phyloP scores from a whole-genome alignment of 2,113 vertebrate species.

The Chiloscyllium plagiosum region DNA sequence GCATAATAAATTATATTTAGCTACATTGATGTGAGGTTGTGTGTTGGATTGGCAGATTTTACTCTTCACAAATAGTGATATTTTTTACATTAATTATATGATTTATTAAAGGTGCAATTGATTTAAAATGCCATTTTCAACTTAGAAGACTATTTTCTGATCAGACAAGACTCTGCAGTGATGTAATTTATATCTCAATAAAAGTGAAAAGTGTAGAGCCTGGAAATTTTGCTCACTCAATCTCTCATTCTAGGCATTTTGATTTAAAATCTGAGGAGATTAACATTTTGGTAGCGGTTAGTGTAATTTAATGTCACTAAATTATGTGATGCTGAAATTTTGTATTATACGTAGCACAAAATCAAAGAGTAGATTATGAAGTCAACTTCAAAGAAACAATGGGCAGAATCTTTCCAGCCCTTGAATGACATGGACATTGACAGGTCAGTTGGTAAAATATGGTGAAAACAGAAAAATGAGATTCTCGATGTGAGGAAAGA shows the following conservation, averaged over 20 bases:
- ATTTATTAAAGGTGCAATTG: not conserved
- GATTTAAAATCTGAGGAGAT: not conserved
- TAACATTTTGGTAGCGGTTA: not conserved
- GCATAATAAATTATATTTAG: not conserved
- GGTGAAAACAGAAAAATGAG: no score
- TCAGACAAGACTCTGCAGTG: not conserved
- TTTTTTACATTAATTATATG: not conserved
- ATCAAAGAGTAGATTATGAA: not conserved
- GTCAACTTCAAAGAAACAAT: not conserved
- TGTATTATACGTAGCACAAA: not conserved
- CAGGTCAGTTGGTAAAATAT: no score
- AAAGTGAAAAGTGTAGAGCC: not conserved
- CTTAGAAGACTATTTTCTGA: not conserved
- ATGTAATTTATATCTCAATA: not conserved
- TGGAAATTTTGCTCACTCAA: not conserved
- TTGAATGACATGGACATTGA: no score
- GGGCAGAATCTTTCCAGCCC: no score
- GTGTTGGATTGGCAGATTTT: not conserved
- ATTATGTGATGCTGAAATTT: not conserved
- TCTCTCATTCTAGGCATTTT: not conserved
- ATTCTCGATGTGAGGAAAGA: no score
- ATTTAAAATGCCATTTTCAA: slow-evolving; percentile 10
- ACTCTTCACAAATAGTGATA: not conserved
- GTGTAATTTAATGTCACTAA: not conserved
- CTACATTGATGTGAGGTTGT: not conserved